These are phyloP conservation scores for Tupaia chinensis DNA, from an alignment of 2,113 vertebrate species.

Conservation along the genomic window DNA sequence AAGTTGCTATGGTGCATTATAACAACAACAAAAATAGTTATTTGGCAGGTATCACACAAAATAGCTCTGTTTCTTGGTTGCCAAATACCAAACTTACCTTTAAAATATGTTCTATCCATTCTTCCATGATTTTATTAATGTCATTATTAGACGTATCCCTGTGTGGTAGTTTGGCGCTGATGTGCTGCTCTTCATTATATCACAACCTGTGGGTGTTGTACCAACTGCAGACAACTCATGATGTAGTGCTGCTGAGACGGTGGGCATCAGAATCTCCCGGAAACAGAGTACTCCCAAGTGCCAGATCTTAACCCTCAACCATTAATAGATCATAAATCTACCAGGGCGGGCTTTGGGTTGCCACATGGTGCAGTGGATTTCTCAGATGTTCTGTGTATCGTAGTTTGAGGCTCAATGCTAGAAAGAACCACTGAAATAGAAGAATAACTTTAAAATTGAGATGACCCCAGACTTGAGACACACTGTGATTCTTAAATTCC, in stretches of 20 bases:
- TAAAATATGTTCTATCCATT: background rate
- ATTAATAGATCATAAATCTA: background rate
- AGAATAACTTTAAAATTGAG: background rate
- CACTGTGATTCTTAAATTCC: background rate
- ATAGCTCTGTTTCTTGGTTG: background rate
- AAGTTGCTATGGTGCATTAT: background rate
- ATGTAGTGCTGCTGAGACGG: background rate
- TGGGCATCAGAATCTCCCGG: background rate
- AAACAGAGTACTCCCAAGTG: too few species aligned
- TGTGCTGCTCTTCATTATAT: accelerated
- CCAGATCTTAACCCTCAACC: background rate
- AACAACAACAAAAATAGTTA: background rate
- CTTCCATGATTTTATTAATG: background rate
- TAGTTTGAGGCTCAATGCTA: background rate
- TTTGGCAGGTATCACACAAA: background rate
- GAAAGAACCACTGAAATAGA: background rate
- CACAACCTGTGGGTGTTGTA: accelerated
- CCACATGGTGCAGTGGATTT: accelerated
- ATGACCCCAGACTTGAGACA: background rate
- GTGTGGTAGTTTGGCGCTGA: background rate
- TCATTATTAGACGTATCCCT: background rate
- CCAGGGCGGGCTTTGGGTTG: background rate
- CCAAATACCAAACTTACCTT: constrained; percentile 30
- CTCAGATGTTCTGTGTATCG: background rate
- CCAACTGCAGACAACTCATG: background rate